Evolutionary conservation across 2,888 invertebrate species (phyloP), one percentile per base, ranked within the genome.

Genomic region (Megaustenia siamemsis): DNA sequence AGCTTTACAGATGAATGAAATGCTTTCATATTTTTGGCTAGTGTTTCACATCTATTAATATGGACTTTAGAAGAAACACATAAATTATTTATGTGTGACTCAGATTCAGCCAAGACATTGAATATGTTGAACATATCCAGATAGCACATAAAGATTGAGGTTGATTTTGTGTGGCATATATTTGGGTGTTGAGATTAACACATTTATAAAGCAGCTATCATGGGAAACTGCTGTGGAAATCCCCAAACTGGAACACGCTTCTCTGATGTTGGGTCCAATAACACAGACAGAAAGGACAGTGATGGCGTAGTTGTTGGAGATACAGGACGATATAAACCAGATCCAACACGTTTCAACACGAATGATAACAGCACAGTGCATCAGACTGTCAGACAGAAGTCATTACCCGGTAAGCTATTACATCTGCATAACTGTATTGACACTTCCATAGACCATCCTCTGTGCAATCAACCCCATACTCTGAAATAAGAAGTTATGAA

Each of bases 201-300:
- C 1, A 43, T 43, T 73, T 8, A 12, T 35, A 38, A 35, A 68
- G 38, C 68, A 18, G 28, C 15, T 15, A 69, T 21, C 68, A 79
- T 79, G 79, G 79, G 79, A 63, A 79, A 79, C 49, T 79, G 79
- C 68, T 49, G 38, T 68, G 68, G 79, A 28, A 79, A 40, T 18
- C 35, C 79, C n/a, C 43, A 38, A 45, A 66, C n/a, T 49, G 79
- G 79, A 18, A 68, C 28, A 28, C 21, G 49, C n/a, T 68, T 79
- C 35, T 24, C 45, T 0, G 63, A 68, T 12, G 40, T 53, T 24
- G 18, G 56, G 6, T 15, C 45, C 18, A 76, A 53, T 10, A 38
- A 35, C 15, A 56, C 35, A 1, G 12, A 28, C 28, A 43, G 76
- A n/a, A 56, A 76, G 24, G 63, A 28, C 21, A 75, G 18, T 15